Base-by-base conservation (phyloP, 2,888 invertebrate genomes). In the Diadegma fenestrale region DNA sequence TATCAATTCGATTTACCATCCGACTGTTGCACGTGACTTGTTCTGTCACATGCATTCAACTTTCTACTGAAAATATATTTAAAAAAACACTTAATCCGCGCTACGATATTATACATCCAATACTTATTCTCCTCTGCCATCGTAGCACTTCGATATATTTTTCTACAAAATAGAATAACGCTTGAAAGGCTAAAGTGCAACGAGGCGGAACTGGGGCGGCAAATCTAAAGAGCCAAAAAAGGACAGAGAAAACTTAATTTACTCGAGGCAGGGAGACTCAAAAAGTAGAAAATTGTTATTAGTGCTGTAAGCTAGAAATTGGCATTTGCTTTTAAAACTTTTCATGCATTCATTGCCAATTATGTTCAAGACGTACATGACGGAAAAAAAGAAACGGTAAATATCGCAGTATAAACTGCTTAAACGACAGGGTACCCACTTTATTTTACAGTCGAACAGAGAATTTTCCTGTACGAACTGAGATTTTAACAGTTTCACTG, bases 181-280 rank as follows among this genome's bases (percentile, higher is more conserved):
- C 43, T 37, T 37, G 8, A 19, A 17, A 19, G 48, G 14, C 30
- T 43, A 30, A 79, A 79, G 48, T 79, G 63, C 14, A 5, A 48
- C 63, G n/a, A 26, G 54, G 54, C 17, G 14, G 10, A 41, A 26
- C 8, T 14, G 33, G 10, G 7, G 14, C 19, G 22, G 43, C 26
- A 14, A 63, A 22, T 61, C 41, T 19, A 12, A 19, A 8, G 61
- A 10, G n/a, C 14, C n/a, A 45, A 48, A 66, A 22, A 51, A 7
- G 10, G 30, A 54, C 12, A n/a, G 22, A 37, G 68, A 17, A 78
- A 77, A 54, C 51, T 7, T 48, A 68, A 61, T 82, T 30, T 26
- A 71, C 63, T 14, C 37, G n/a, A 33, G 69, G 14, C 8, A n/a
- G 17, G 30, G 58, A 58, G 37, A 12, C 14, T 17, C 54, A 72